These are phyloP conservation scores for Pardosa pseudoannulata DNA, from an alignment of 2,888 invertebrate genomes.

Conservation along the genomic window DNA sequence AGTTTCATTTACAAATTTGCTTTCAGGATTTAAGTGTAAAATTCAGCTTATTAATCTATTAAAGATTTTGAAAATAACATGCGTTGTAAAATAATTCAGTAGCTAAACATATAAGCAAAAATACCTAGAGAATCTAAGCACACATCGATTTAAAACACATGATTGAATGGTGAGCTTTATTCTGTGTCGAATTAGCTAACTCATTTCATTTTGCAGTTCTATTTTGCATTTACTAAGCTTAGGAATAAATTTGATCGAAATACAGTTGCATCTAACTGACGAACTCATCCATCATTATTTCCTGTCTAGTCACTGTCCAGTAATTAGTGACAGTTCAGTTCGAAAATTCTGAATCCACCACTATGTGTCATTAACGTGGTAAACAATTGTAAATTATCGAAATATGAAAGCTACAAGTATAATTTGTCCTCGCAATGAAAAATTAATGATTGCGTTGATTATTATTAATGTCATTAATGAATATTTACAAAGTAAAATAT, in stretches of 20 bases:
- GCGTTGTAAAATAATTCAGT: too few species aligned
- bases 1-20: too few species aligned
- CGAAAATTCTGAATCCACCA: background rate
- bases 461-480: background rate
- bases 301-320: constrained; percentile 12
- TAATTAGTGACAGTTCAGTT: constrained; percentile 7
- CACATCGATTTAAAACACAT: too few species aligned
- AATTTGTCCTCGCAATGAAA: background rate
- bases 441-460: background rate
- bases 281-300: constrained; percentile 1
- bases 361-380: background rate
- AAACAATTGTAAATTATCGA: constrained; percentile 15
- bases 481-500: background rate
- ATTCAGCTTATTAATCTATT: too few species aligned
- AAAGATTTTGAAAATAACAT: too few species aligned
- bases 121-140: too few species aligned
- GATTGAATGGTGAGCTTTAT: too few species aligned
- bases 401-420: background rate
- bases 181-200: too few species aligned
- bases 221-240: background rate
- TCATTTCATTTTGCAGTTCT: background rate
- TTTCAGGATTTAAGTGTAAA: too few species aligned
- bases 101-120: too few species aligned
- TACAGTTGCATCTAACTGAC: background rate
- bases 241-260: background rate